A percentile compares a stretch with the other conserved stretches of the same genome.
phyloP scores from a whole-genome alignment of 2,113 vertebrate species.

The Limnothrissa miodon region DNA sequence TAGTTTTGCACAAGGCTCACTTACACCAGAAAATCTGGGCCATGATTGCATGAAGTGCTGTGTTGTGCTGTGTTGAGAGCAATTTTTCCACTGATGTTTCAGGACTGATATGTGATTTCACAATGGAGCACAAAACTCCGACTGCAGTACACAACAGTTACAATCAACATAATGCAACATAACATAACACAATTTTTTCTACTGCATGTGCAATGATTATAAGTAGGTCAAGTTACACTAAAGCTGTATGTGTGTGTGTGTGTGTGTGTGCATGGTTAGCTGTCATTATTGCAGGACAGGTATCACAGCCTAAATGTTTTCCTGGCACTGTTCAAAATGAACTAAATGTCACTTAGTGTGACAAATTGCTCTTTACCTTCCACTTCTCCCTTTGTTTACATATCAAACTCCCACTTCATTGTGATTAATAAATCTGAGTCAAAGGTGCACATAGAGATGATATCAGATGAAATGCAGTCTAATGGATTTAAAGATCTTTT shows the following conservation, averaged over 20 bases:
- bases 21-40: neutral
- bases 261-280: neutral
- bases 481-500: neutral
- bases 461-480: neutral
- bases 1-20: neutral
- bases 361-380: slow-evolving; percentile 3
- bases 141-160: neutral
- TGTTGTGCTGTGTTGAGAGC: neutral
- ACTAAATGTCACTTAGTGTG: neutral
- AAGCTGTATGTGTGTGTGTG: neutral
- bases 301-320: neutral
- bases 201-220: neutral
- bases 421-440: neutral
- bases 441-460: neutral
- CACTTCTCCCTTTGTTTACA: neutral
- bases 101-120: neutral
- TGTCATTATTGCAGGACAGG: neutral
- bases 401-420: neutral
- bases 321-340: neutral
- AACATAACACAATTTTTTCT: neutral
- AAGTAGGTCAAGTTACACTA: neutral
- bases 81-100: neutral
- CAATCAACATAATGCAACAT: neutral
- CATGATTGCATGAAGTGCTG: neutral
- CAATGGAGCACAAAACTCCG: neutral